Evolutionary conservation across 2,113 vertebrate species (phyloP), one percentile per base, ranked within the genome.

Genomic region (Pardalotus punctatus): DNA sequence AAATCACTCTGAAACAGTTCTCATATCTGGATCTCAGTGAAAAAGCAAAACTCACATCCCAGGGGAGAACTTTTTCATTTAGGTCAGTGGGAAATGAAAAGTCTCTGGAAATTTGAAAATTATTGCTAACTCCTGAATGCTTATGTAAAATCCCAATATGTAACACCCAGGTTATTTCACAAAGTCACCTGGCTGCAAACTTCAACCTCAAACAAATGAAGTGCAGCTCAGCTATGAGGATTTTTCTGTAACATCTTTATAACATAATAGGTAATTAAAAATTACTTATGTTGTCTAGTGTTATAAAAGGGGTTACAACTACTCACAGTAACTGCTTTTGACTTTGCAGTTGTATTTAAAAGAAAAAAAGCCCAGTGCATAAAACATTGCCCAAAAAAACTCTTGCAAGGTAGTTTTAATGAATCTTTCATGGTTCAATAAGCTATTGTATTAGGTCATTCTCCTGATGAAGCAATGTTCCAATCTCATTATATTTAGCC

Each of bases 341-440:
- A 42, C 3, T 76, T 56, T 23, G 14, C 29, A 47, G 14, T 12
- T 82, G 19, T 57, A 81, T 50, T 50, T 43, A 36, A 72, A 35
- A 36, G 22, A 33, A 57, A 62, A 57, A 47, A 45, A 28, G 11
- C 33, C 14, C 9, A 23, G 5, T 11, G 16, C 54, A 93, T 47
- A 61, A 94, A 66, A 42, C 5, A 67, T 12, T 36, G 77, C 47
- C 11, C 4, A 14, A 45, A 73, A 78, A 40, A 86, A 11, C 2
- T 22, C 27, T 74, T 56, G 12, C 66, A 76, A 85, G 31, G 29
- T 78, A 29, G 35, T 81, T 96, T 95, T 91, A 94, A 97, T 91
- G 78, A 91, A 66, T 90, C 67, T 96, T 92, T 96, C 92, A 90
- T 56, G 88, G 90, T 95, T 96, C 95, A 90, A 67, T 91, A 79